Conservation (phyloP, 2,888 invertebrate genomes). For the Nephrotoma appendiculata region DNA sequence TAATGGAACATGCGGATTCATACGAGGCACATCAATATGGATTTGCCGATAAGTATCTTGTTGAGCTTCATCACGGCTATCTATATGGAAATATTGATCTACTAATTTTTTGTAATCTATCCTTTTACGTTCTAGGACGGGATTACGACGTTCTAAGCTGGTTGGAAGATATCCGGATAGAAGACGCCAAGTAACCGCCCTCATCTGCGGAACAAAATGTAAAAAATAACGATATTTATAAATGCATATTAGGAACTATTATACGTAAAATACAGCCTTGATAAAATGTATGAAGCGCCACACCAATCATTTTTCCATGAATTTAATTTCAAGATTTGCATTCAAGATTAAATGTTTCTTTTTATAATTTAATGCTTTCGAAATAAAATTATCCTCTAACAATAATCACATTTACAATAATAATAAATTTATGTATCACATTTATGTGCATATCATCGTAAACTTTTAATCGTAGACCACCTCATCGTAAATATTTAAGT, state of each 20-base stretch:
- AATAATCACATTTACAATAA: too few species aligned
- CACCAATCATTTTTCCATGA: too few species aligned
- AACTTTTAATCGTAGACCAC: too few species aligned
- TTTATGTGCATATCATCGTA: too few species aligned
- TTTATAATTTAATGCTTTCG: too few species aligned
- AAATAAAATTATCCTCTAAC: too few species aligned
- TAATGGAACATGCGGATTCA: slow-evolving; percentile 93
- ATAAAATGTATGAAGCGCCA: not conserved
- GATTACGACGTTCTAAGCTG: slow-evolving; percentile 73
- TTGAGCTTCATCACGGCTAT: slow-evolving; percentile 62
- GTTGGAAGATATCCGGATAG: slow-evolving; percentile 86
- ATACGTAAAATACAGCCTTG: not conserved
- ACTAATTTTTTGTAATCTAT: slow-evolving; percentile 93
- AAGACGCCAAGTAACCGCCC: slow-evolving; percentile 50
- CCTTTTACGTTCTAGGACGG: slow-evolving; percentile 80
- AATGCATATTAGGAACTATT: not conserved
- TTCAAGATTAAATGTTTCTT: too few species aligned
- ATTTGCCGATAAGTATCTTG: slow-evolving; percentile 90
- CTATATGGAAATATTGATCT: slow-evolving; percentile 89
- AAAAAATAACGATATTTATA: not conserved
- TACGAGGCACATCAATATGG: slow-evolving; percentile 97
- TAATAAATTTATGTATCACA: too few species aligned
- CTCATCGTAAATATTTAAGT: too few species aligned
- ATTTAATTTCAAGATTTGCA: too few species aligned
- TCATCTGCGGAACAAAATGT: slow-evolving; percentile 29